phyloP scores from a whole-genome alignment of 2,797 vertebrate species.

The Sebastes matsubarae region DNA sequence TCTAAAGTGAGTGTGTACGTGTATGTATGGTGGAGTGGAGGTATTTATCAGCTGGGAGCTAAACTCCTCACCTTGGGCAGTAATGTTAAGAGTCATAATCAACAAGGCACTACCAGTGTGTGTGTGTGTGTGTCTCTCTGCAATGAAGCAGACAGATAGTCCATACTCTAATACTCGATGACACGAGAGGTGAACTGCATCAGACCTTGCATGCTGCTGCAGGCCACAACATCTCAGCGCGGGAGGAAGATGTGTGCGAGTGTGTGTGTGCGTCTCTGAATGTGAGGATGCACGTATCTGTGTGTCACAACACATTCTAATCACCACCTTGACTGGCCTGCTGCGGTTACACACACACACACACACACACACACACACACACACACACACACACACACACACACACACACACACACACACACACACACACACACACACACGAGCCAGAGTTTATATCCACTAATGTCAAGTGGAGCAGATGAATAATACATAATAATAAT shows the following conservation, averaged over 20 bases:
- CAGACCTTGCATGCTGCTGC: constrained; percentile 65
- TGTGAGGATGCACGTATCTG: constrained; percentile 35
- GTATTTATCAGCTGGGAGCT: constrained; percentile 51
- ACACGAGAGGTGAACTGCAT: constrained; percentile 73
- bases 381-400: no score
- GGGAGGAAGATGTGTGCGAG: constrained; percentile 18
- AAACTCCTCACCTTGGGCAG: constrained; percentile 37
- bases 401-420: no score
- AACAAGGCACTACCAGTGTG: constrained; percentile 22
- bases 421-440: not conserved
- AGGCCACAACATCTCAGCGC: constrained; percentile 64
- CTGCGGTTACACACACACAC: not conserved
- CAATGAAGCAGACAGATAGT: constrained; percentile 60
- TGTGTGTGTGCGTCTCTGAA: constrained; percentile 24
- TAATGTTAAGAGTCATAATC: constrained; percentile 58
- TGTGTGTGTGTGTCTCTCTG: constrained; percentile 9
- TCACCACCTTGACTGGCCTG: constrained; percentile 57
- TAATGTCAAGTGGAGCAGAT: constrained; percentile 13
- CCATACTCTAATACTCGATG: constrained; percentile 68
- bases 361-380: not conserved
- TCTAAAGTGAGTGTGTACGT: not conserved
- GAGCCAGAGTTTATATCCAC: not conserved
- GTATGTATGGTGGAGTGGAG: not conserved
- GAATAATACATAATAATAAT: constrained; percentile 21
- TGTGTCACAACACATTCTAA: constrained; percentile 67